phyloP scores from a whole-genome alignment of 64 coral and sea anemone genomes.

The Montipora capricornis region DNA sequence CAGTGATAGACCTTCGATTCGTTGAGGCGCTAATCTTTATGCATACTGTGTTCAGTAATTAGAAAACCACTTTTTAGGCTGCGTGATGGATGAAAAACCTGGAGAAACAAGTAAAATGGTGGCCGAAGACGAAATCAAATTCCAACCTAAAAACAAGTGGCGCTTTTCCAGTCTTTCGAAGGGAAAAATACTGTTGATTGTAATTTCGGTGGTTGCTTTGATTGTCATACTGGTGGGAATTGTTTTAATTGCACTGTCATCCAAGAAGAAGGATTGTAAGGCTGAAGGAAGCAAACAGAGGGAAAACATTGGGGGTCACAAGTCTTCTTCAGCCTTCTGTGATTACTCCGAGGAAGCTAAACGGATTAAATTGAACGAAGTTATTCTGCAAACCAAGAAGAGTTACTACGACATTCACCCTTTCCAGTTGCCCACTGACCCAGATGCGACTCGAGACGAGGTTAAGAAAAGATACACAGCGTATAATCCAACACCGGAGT shows the following conservation, averaged over 20 bases:
- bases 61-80: background rate
- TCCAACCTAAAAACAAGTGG: background rate
- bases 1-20: too few relatives aligned
- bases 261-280: background rate
- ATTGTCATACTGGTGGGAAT: constrained; percentile 18
- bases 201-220: background rate
- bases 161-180: background rate
- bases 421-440: constrained; percentile 42
- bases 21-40: too few relatives aligned
- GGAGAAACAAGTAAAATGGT: background rate
- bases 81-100: background rate
- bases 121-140: background rate
- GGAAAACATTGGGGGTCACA: background rate
- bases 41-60: too few relatives aligned
- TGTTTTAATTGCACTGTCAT: constrained; percentile 4
- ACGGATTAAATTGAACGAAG: background rate
- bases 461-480: constrained; percentile 63
- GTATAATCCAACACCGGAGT: constrained; percentile 66
- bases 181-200: background rate
- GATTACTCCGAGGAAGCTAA: constrained; percentile 58
- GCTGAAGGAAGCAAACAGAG: background rate
- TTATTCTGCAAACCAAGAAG: constrained; percentile 22
- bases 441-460: constrained; percentile 37
- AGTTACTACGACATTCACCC: constrained; percentile 20
- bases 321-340: constrained; percentile 25